Evolutionary conservation across 1,140 invertebrate species (phyloP), one percentile per base, ranked within the genome.

Genomic region (Drosophila cardini): DNA sequence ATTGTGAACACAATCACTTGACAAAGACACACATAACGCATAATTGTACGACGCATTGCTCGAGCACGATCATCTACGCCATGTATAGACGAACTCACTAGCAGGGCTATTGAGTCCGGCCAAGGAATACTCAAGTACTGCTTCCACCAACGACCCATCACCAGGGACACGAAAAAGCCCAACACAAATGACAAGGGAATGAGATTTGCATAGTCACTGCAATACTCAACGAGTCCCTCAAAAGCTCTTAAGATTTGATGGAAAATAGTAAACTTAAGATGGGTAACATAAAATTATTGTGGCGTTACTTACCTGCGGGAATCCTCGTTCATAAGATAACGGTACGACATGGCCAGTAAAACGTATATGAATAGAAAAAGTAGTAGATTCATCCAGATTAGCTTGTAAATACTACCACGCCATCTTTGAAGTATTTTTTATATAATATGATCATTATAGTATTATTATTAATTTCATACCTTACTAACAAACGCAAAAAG

Each of bases 371-470:
- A 85, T 75, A 97, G 91, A 92, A 98, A 99, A 4, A 96, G 94
- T 55, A 98, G 77, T 15, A 98, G 94, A 93, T 99, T 98, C 63
- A 96, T 94, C 96, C 97, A 99, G 56, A 99, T 95, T 72, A 99
- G 93, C 93, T 99, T 99, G 94, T 99, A 99, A 58, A 99, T 97
- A 84, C 98, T 99, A 38, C 98, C 98, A 79, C 95, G 94, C 98
- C 98, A 99, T 95, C 97, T 97, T 94, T 78, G 95, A 71, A 5
- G 10, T 26, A 48, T 26, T 5, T 0, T 3, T 42, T 9, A 56
- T 40, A 0, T n/a, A 0, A 21, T 2, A 4, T 16, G 2, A 53
- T 36, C 2, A 16, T 56, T 13, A n/a, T 1, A 13, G 8, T 26
- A 13, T 13, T 6, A 7, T 11, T 13, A 40, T n/a, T 3, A 7